Base-by-base conservation (phyloP, 2,113 vertebrate species). In the Struthidea cinerea region DNA sequence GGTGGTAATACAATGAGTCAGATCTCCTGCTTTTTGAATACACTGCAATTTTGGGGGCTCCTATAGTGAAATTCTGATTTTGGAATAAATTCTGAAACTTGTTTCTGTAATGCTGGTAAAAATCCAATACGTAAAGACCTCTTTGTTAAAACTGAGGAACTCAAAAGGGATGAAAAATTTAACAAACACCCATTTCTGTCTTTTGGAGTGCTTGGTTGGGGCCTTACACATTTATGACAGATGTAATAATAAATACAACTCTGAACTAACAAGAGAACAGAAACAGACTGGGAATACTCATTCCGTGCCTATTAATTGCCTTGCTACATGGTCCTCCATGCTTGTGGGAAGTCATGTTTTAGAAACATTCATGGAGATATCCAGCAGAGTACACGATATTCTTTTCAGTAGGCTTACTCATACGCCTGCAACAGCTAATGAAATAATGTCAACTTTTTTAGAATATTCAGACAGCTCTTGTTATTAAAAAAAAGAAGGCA, bases 381-480 rank as follows among this genome's bases (percentile, higher is more conserved):
- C 95, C 82, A 90, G 44, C 91, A 94, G 93, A 90, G 73, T 91
- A 57, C 71, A 88, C 16, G 56, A 93, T 84, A 80, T 32, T 52
- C 59, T 94, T 70, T 96, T 39, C 65, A 84, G 39, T 47, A 71
- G 59, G 13, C 77, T 95, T 93, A 63, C 35, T 50, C 8, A 41
- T 50, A 75, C 12, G 78, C 52, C 30, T 52, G 84, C 56, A 75
- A 95, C 55, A 55, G 47, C 46, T 86, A 84, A 92, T 37, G 35
- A 94, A 94, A 91, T 79, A 75, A 93, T 71, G 57, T 83, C 84
- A 97, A 95, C 57, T 90, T 94, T 81, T 92, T 80, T 89, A 6
- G 4, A 87, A 95, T 95, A 97, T 82, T 91, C 83, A 85, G 30
- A 93, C 35, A 33, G n/a, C 44, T 61, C 89, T 61, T 80, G 56